phyloP scores from a whole-genome alignment of 2,113 vertebrate species.

The Crotophaga sulcirostris region DNA sequence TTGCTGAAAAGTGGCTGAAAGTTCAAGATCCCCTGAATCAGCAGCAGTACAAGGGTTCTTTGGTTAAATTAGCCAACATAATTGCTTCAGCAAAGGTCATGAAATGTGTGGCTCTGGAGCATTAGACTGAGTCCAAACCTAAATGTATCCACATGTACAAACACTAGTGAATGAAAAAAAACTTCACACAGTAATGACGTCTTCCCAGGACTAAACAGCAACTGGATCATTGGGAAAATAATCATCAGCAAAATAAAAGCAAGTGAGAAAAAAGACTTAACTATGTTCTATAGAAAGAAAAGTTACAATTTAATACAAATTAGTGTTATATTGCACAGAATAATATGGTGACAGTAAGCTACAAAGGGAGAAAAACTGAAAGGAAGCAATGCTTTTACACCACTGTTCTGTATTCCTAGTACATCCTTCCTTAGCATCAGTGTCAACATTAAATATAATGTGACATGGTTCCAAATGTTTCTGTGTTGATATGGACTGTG shows the following conservation, averaged over 20 bases:
- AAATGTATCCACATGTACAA: not conserved
- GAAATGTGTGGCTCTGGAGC: not conserved
- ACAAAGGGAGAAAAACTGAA: not conserved
- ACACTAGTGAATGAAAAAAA: not conserved
- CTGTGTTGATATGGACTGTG: conserved; percentile 38
- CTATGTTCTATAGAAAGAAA: not conserved
- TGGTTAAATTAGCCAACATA: not conserved
- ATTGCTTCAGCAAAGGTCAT: not conserved
- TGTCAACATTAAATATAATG: conserved; percentile 50
- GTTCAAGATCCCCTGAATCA: not conserved
- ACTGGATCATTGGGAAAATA: not conserved
- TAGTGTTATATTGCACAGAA: not conserved
- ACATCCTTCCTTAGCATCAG: conserved; percentile 30
- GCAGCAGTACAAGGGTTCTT: not conserved
- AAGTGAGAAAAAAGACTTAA: not conserved
- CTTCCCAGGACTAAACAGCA: not conserved
- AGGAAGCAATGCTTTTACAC: not conserved
- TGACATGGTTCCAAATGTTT: conserved; percentile 33
- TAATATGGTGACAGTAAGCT: not conserved
- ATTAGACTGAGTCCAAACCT: not conserved
- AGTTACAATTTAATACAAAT: not conserved
- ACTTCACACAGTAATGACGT: not conserved
- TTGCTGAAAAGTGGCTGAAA: not conserved
- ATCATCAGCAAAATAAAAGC: not conserved
- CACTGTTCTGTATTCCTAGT: conserved; percentile 27